These are phyloP conservation scores for Athripsodes cinereus DNA, from an alignment of 2,888 invertebrate genomes.

Conservation along the genomic window DNA sequence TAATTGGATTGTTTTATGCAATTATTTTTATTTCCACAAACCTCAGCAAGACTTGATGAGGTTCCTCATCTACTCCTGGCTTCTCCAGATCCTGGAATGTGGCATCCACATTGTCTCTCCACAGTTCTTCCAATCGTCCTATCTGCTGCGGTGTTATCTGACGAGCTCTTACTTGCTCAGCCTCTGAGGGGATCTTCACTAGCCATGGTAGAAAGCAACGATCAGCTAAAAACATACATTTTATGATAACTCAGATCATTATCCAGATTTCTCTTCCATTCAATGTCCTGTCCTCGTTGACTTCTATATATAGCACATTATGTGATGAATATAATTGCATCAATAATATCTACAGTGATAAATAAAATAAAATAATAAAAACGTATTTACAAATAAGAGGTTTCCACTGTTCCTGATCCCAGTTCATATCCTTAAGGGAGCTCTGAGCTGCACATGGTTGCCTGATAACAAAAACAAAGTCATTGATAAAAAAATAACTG, in stretches of 20 bases:
- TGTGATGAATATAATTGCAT: too few species aligned
- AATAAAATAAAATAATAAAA: background rate
- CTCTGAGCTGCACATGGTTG: constrained; percentile 98
- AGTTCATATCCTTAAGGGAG: constrained; percentile 97
- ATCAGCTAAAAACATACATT: constrained; percentile 53
- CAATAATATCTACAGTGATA: background rate
- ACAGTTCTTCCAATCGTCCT: constrained; percentile 94
- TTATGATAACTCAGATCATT: background rate
- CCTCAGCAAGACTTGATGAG: constrained; percentile 73
- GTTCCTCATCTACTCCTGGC: constrained; percentile 97
- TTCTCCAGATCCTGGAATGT: constrained; percentile 97
- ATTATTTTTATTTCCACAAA: too few species aligned
- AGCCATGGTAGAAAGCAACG: constrained; percentile 95
- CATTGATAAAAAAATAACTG: too few species aligned
- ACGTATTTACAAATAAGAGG: constrained; percentile 67
- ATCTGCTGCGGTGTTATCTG: constrained; percentile 98
- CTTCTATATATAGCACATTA: background rate
- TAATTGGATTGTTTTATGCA: too few species aligned
- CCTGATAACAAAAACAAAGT: constrained; percentile 34
- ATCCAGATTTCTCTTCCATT: too few species aligned
- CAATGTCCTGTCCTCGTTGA: too few species aligned
- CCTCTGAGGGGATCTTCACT: constrained; percentile 94
- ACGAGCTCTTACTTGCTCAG: constrained; percentile 90
- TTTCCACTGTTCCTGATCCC: constrained; percentile 99
- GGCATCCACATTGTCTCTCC: constrained; percentile 98